Percentiles rank a stretch among this genome's conserved stretches.
Evolutionary conservation across 1,140 invertebrate genomes (phyloP).

Genomic region (Cyclina sinensis): DNA sequence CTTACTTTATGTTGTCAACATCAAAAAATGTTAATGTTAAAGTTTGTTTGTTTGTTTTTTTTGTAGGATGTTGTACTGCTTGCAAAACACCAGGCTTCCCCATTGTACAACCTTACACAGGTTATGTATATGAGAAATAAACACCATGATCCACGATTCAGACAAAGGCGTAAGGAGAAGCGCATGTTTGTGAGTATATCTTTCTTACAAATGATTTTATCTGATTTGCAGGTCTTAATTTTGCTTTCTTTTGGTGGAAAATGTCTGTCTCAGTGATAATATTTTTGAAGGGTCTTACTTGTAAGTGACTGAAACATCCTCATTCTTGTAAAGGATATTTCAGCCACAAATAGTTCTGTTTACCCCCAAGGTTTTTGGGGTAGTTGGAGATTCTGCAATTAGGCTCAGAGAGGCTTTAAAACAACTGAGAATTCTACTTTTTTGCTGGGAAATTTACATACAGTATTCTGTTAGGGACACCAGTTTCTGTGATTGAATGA

Average conservation of each 20-base stretch:
- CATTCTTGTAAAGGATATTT: too few species aligned
- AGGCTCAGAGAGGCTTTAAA: neutral
- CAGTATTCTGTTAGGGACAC: too few species aligned
- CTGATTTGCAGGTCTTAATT: neutral
- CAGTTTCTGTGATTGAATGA: too few species aligned
- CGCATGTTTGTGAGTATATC: constrained; percentile 75
- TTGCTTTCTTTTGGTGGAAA: neutral
- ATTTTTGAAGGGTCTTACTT: neutral
- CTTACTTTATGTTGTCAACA: neutral
- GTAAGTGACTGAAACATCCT: constrained; percentile 1
- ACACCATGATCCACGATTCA: constrained; percentile 83
- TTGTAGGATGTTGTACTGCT: constrained; percentile 5
- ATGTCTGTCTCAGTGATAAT: neutral
- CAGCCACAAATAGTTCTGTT: too few species aligned
- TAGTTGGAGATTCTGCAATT: neutral
- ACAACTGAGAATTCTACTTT: neutral
- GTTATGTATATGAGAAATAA: constrained; percentile 74
- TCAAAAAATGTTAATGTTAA: neutral
- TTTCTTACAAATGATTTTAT: neutral
- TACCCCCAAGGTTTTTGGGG: too few species aligned
- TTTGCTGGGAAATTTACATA: too few species aligned
- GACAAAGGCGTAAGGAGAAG: constrained; percentile 76
- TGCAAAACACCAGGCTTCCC: neutral
- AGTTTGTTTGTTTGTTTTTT: neutral
- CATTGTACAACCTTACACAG: constrained; percentile 22